A percentile compares a stretch with the other conserved stretches of the same genome.
Evolutionary conservation across 2,113 vertebrate species (phyloP).

Genomic region (Trematomus loennbergii): DNA sequence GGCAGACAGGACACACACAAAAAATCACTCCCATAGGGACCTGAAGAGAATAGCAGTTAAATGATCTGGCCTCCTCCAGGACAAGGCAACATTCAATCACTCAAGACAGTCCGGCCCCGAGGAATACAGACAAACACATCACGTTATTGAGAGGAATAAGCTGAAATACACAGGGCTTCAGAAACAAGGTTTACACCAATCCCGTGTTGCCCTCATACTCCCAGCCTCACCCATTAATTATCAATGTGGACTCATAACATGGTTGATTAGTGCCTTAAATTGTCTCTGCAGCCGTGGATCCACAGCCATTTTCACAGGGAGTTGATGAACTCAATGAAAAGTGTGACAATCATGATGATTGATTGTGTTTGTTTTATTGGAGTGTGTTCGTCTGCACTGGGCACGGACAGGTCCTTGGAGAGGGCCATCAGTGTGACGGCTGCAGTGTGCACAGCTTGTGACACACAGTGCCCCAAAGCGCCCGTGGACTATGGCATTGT

Average conservation of each 20-base stretch:
- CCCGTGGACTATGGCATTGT: background rate
- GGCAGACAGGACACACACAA: constrained; percentile 40
- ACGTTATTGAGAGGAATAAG: constrained; percentile 58
- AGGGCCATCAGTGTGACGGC: constrained; percentile 15
- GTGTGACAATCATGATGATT: constrained; percentile 66
- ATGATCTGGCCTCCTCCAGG: constrained; percentile 75
- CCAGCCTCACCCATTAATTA: constrained; percentile 57
- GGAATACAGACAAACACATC: constrained; percentile 69
- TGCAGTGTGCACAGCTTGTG: constrained; percentile 1
- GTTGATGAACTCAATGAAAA: constrained; percentile 70
- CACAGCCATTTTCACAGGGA: constrained; percentile 47
- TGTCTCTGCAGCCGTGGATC: constrained; percentile 40
- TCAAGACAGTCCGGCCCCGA: constrained; percentile 62
- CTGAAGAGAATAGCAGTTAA: constrained; percentile 70
- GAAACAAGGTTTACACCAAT: constrained; percentile 34
- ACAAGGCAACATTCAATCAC: constrained; percentile 77
- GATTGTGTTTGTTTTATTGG: constrained; percentile 68
- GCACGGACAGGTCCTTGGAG: constrained; percentile 25
- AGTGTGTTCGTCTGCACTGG: constrained; percentile 33
- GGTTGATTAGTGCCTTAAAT: constrained; percentile 75
- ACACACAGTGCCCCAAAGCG: constrained; percentile 10
- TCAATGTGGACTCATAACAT: constrained; percentile 64
- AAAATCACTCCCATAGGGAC: constrained; percentile 48
- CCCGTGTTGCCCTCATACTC: background rate
- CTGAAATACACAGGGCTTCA: constrained; percentile 52